Evolutionary conservation across 2,797 vertebrate species (phyloP).

Genomic region (Heteromormyrus szaboi): DNA sequence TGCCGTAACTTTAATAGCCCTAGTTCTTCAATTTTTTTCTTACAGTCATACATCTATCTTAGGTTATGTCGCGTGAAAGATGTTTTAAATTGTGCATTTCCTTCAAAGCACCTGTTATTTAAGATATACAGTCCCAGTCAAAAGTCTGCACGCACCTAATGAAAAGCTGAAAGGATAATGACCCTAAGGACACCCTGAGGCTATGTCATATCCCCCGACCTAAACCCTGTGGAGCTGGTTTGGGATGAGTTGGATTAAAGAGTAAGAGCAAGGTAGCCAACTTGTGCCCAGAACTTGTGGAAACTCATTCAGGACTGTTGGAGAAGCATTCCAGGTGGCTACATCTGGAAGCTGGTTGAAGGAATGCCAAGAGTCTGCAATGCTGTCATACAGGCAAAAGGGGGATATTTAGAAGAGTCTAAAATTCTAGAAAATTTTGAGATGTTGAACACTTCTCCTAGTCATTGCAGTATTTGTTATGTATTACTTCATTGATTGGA

Average conservation of each 20-base stretch:
- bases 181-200: not conserved
- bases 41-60: not conserved
- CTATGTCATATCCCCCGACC: not conserved
- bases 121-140: not conserved
- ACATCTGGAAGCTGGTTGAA: not conserved
- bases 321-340: not conserved
- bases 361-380: not conserved
- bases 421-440: not conserved
- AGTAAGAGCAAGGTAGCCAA: not conserved
- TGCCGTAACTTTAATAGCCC: not conserved
- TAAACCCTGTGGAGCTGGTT: not conserved
- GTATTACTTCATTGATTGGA: not conserved
- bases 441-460: not conserved
- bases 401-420: not conserved
- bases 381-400: not conserved
- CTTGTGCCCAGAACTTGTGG: not conserved
- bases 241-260: not conserved
- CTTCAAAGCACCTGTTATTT: not conserved
- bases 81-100: not conserved
- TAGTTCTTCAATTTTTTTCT: not conserved
- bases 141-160: not conserved
- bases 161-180: not conserved
- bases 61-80: not conserved
- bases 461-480: not conserved
- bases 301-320: not conserved